A percentile compares a stretch with the other conserved stretches of the same genome.
These are phyloP conservation scores for Latrodectus elegans DNA, from an alignment of 2,888 invertebrate species.

Conservation along the genomic window DNA sequence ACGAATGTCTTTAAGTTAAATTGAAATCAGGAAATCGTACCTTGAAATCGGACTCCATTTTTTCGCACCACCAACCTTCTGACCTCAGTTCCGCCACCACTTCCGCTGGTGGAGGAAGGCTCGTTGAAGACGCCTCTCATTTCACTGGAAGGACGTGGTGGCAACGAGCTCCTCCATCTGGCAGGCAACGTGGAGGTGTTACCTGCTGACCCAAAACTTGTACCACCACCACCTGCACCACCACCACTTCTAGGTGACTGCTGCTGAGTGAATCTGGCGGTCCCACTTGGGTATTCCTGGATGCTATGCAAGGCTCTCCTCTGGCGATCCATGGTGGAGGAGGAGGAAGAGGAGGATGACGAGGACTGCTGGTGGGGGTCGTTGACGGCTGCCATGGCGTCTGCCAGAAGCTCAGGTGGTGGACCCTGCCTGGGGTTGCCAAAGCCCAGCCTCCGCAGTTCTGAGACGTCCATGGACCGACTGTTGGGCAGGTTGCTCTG, in stretches of 20 bases:
- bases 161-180: constrained; percentile 58
- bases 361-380: constrained; percentile 36
- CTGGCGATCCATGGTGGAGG: constrained; percentile 43
- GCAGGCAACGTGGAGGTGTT: constrained; percentile 56
- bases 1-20: neutral
- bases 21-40: constrained; percentile 9
- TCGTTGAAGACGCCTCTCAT: constrained; percentile 36
- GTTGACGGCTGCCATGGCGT: constrained; percentile 57
- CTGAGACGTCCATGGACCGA: constrained; percentile 61
- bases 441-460: constrained; percentile 51
- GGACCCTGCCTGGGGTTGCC: constrained; percentile 45
- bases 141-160: constrained; percentile 42
- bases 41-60: constrained; percentile 64
- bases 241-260: constrained; percentile 20
- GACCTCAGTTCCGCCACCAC: constrained; percentile 38
- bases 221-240: neutral
- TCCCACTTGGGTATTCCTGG: constrained; percentile 52
- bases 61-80: constrained; percentile 60
- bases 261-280: constrained; percentile 4
- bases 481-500: constrained; percentile 52
- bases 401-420: constrained; percentile 57
- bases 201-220: neutral
- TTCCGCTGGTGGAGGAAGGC: constrained; percentile 7
- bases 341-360: constrained; percentile 36
- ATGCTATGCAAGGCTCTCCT: constrained; percentile 56